Conservation (phyloP, 1,140 invertebrate genomes). For the Sitophilus oryzae region DNA sequence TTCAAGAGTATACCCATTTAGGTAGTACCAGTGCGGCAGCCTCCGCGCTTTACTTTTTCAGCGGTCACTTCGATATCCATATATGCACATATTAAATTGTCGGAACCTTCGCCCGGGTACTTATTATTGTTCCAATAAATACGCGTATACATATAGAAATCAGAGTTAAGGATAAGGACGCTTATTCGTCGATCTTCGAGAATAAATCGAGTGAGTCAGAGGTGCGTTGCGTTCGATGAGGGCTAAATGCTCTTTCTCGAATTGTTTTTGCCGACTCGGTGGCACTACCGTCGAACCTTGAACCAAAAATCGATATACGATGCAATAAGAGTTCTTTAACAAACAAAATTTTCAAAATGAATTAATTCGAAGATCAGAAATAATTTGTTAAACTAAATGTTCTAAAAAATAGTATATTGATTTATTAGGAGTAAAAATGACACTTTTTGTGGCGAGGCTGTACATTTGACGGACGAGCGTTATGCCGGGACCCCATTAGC, state of each 20-base stretch:
- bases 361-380: too few species aligned
- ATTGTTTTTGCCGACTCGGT: background rate
- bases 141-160: too few species aligned
- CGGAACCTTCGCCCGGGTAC: background rate
- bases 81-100: background rate
- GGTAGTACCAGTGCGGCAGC: background rate
- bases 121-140: background rate
- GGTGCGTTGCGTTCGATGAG: background rate
- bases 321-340: too few species aligned
- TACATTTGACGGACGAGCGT: too few species aligned
- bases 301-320: background rate
- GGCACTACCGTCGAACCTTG: background rate
- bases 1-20: background rate
- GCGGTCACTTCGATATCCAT: background rate
- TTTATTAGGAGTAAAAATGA: too few species aligned
- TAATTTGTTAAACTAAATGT: too few species aligned
- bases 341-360: too few species aligned
- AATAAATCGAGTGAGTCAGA: background rate
- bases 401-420: too few species aligned
- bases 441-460: too few species aligned
- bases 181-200: background rate
- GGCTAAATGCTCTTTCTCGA: background rate
- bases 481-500: too few species aligned
- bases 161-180: background rate
- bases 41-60: background rate